These are phyloP conservation scores for Andrena bicolor DNA, from an alignment of 2,888 invertebrate genomes.

Conservation along the genomic window DNA sequence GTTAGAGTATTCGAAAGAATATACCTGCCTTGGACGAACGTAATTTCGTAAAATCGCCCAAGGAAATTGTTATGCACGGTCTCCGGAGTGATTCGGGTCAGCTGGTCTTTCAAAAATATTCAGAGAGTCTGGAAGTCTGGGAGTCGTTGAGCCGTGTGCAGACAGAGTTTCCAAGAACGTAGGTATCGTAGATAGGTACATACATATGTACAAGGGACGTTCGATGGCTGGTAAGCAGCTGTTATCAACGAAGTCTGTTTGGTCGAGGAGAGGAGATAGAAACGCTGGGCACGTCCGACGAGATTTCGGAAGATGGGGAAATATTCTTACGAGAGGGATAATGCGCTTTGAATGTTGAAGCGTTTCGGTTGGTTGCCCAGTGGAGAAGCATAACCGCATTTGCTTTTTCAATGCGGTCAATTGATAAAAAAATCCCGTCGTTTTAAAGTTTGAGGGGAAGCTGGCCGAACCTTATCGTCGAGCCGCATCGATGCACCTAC, in stretches of 20 bases:
- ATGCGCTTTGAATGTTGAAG: slow-evolving; percentile 59
- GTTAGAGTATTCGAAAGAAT: neutral
- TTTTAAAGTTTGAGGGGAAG: neutral
- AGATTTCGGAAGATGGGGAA: slow-evolving; percentile 48
- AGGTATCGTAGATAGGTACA: slow-evolving; percentile 36
- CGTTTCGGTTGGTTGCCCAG: neutral
- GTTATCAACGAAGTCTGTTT: slow-evolving; percentile 48
- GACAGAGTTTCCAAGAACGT: slow-evolving; percentile 18
- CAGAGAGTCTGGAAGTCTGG: neutral
- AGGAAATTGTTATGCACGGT: slow-evolving; percentile 30
- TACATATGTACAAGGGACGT: slow-evolving; percentile 29
- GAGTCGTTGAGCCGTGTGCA: neutral
- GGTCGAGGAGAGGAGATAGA: slow-evolving; percentile 12
- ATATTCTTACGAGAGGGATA: slow-evolving; percentile 62
- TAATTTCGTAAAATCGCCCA: slow-evolving; percentile 40
- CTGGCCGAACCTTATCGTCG: too few relatives aligned
- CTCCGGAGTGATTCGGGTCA: slow-evolving; percentile 18
- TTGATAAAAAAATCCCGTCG: slow-evolving; percentile 37
- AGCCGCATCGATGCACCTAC: neutral
- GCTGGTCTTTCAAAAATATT: slow-evolving; percentile 30
- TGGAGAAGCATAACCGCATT: neutral
- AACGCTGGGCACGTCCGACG: slow-evolving; percentile 56
- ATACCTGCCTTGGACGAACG: neutral
- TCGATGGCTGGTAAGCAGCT: slow-evolving; percentile 48
- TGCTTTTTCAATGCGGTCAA: neutral